A percentile compares a stretch with the other conserved stretches of the same genome.
phyloP scores from a whole-genome alignment of 2,113 vertebrate species.

The Symphodus melops region DNA sequence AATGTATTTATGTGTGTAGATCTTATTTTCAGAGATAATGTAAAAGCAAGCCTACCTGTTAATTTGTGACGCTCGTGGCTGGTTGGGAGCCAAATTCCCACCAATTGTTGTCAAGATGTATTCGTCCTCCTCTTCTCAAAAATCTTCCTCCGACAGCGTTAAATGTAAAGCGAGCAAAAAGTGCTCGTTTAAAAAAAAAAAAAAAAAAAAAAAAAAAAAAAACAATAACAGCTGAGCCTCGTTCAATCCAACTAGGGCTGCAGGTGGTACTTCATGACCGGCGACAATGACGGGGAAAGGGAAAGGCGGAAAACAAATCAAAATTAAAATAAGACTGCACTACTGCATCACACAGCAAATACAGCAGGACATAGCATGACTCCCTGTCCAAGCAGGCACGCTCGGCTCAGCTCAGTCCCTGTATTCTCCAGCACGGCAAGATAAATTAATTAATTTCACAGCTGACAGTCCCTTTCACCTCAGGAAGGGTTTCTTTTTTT shows the following conservation, averaged over 20 bases:
- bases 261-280: constrained; percentile 63
- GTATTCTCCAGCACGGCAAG: constrained; percentile 21
- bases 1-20: background rate
- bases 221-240: constrained; percentile 37
- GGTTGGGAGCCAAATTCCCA: constrained; percentile 56
- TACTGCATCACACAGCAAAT: constrained; percentile 51
- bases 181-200: constrained; percentile 16
- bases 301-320: background rate
- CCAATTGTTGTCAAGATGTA: constrained; percentile 35
- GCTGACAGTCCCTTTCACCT: constrained; percentile 29
- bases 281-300: constrained; percentile 26
- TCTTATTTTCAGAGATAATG: background rate
- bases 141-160: constrained; percentile 21
- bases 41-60: constrained; percentile 67
- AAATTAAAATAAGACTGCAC: constrained; percentile 17
- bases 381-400: constrained; percentile 40
- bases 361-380: constrained; percentile 9
- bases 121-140: constrained; percentile 43
- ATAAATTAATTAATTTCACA: constrained; percentile 28
- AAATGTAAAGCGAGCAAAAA: constrained; percentile 29
- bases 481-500: constrained; percentile 9
- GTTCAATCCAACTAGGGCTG: constrained; percentile 51
- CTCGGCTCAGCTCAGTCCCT: constrained; percentile 18
- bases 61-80: constrained; percentile 39
- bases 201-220: constrained; percentile 5